These are phyloP conservation scores for Chaunax sp. DNA, from an alignment of 2,797 vertebrate species.

Conservation along the genomic window DNA sequence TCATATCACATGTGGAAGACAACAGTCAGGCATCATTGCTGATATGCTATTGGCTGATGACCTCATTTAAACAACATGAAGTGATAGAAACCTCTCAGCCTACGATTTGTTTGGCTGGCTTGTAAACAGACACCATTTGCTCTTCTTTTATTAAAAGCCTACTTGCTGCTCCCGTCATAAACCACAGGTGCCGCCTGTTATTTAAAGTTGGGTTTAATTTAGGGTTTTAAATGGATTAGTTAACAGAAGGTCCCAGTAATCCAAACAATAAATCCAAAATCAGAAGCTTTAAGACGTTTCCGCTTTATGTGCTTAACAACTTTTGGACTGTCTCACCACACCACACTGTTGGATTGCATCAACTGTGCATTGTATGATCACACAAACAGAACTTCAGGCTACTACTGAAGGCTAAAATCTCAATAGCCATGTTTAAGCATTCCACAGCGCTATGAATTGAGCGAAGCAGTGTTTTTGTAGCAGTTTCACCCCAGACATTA, in stretches of 20 bases:
- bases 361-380: neutral
- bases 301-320: neutral
- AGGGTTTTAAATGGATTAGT: neutral
- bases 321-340: neutral
- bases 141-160: neutral
- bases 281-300: neutral
- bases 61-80: constrained; percentile 3
- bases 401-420: neutral
- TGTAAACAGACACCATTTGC: neutral
- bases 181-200: no score
- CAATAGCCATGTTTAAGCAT: no score
- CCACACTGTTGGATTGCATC: neutral
- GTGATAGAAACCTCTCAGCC: neutral
- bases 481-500: no score
- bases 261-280: neutral
- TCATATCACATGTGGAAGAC: neutral
- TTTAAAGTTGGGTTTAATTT: neutral
- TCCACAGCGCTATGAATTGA: no score
- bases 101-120: constrained; percentile 4
- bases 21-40: neutral
- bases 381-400: neutral
- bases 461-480: no score
- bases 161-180: no score
- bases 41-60: neutral
- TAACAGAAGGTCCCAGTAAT: neutral